Base-by-base conservation (phyloP, 2,113 vertebrate genomes). In the Urocitellus parryii region DNA sequence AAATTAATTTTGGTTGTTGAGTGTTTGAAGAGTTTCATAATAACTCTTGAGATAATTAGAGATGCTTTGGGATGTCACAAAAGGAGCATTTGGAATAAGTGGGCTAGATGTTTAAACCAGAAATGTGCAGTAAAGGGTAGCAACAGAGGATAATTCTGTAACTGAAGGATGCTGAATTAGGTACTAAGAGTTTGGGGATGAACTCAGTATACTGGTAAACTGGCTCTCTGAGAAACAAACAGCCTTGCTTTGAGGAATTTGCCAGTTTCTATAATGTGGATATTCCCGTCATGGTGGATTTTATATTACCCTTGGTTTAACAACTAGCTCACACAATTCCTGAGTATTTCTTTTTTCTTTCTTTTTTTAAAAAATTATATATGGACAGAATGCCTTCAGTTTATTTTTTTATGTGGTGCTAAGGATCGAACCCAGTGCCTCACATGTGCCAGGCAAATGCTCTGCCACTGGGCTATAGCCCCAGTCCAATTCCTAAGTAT, bases 1-100 rank as follows among this genome's bases (percentile, higher is more conserved):
- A 91, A 95, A 96, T 97, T 97, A 95, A 97, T 97, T 96, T 96
- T 96, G 90, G 84, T 90, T 80, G 80, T 76, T 93, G 92, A 96
- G 20, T 77, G 24, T 96, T 96, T 91, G 51, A 96, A 91, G 94
- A 95, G 76, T 90, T 95, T 94, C 39, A 93, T 97, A 96, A 97
- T 95, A 92, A 97, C 83, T 90, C 92, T 93, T 83, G 37, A 96
- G 94, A 77, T 97, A 89, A 97, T 96, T 96, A 87, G 92, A 84
- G 83, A 72, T 87, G 88, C 79, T 90, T 84, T 87, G 96, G 95
- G 96, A 96, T 63, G 45, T 89, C 92, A 94, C 97, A 96, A 80
- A 96, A 96, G 87, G 83, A 97, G 88, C 39, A 81, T 97, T 96
- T 96, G 65, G 42, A 87, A 58, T 86, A 89, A 88, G 13, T 14